These are phyloP conservation scores for Stegodyphus mimosarum DNA, from an alignment of 1,140 invertebrate genomes.

Conservation along the genomic window DNA sequence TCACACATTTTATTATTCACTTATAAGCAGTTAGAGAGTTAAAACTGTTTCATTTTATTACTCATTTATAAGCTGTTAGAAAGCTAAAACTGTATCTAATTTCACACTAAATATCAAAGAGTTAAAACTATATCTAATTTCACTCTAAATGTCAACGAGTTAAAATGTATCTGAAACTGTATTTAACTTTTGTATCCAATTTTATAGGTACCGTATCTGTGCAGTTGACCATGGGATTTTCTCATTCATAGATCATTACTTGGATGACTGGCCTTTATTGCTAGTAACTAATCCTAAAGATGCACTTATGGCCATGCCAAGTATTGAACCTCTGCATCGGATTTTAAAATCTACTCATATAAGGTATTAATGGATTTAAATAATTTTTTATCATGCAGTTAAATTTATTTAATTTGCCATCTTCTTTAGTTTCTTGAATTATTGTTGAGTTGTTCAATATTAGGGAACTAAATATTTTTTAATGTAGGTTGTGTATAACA, in stretches of 20 bases:
- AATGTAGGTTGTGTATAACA: neutral
- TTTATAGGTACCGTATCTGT: constrained; percentile 78
- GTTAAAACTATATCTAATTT: too few species aligned
- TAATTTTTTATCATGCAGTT: neutral
- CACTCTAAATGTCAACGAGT: too few species aligned
- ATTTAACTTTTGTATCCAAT: too few species aligned
- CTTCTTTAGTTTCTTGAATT: neutral
- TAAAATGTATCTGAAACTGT: too few species aligned
- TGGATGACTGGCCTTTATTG: constrained; percentile 83
- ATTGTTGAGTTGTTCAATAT: neutral
- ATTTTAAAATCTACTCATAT: constrained; percentile 82
- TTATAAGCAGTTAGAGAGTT: too few species aligned
- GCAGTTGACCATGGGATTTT: constrained; percentile 90
- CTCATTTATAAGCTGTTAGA: too few species aligned
- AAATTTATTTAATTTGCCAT: neutral
- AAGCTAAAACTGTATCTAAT: too few species aligned
- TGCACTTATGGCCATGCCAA: constrained; percentile 78
- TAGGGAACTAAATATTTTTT: neutral
- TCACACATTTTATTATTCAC: too few species aligned
- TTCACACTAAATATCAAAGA: too few species aligned
- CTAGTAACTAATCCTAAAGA: constrained; percentile 91
- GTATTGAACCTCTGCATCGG: constrained; percentile 78
- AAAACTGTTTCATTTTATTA: too few species aligned
- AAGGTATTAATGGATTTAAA: constrained; percentile 67
- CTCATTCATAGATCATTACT: constrained; percentile 85